Evolutionary conservation across 2,888 invertebrate species (phyloP), one percentile per base, ranked within the genome.

Genomic region (Habrosyne pyritoides): DNA sequence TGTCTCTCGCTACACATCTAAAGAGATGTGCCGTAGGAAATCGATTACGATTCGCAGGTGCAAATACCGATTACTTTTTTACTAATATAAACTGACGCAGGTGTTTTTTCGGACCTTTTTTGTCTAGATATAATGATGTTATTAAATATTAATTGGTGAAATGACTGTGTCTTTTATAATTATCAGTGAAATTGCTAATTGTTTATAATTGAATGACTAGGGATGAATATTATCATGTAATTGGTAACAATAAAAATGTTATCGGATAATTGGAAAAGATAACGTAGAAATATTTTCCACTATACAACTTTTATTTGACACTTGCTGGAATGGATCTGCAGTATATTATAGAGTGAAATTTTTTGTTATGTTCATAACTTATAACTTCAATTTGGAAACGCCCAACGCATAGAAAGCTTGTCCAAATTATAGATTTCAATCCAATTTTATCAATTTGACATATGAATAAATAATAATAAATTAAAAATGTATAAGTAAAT

Each of bases 11-110:
- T 74, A 60, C 57, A 73, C 73, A 63, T 66, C 60, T 61, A 72
- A 75, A 76, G 75, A 80, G 78, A 73, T 69, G 70, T 71, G 70
- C 73, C 71, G 67, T 71, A 77, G 59, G 59, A 81, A 88, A 89
- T 87, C 86, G 83, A 85, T 87, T 85, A 83, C 71, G 76, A 83
- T 84, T 87, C 73, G 88, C 89, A 89, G 89, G 89, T 90, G 90
- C 87, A 87, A 90, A 87, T 83, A 86, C 84, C 77, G 73, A 76
- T 73, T 60, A 75, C 79, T 76, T 78, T 71, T 73, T 74, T 64
- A 66, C 69, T 59, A 63, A 79, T 71, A 79, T 75, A 73, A 74
- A 74, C 63, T 57, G 59, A 67, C 59, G 75, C 82, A 77, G 81
- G 76, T 84, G 83, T 59, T 66, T 72, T 73, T 76, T 74, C 64